A percentile compares a stretch with the other conserved stretches of the same genome.
Conservation (phyloP, 2,888 invertebrate species). For the Anthophora plumipes region DNA sequence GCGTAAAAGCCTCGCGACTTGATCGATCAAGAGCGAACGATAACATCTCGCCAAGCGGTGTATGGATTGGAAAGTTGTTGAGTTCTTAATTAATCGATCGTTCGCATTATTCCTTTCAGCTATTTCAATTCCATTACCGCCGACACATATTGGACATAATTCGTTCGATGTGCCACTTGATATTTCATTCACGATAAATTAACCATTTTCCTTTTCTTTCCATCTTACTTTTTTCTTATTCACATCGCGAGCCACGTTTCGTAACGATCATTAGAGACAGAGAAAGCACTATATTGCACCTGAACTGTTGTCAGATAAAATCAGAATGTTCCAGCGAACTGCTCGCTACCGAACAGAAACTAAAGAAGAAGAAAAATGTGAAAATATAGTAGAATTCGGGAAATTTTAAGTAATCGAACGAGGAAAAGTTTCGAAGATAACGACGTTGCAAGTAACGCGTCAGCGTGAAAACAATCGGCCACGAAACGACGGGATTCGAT, state of each 20-base stretch:
- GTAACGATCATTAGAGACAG: too few species aligned
- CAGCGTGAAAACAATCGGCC: slow-evolving; percentile 54
- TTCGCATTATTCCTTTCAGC: not conserved
- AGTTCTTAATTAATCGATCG: slow-evolving; percentile 4
- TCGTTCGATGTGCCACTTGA: too few species aligned
- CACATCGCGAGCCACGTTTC: too few species aligned
- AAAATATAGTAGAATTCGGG: too few species aligned
- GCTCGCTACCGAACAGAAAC: too few species aligned
- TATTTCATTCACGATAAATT: not conserved
- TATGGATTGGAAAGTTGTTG: slow-evolving; percentile 2
- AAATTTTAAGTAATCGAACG: slow-evolving; percentile 29
- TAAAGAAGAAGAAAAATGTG: not conserved
- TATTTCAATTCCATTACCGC: not conserved
- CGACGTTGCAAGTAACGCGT: slow-evolving; percentile 4
- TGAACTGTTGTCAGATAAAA: too few species aligned
- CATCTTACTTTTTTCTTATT: too few species aligned
- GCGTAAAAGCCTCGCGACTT: slow-evolving; percentile 3
- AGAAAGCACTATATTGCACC: too few species aligned
- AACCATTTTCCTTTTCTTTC: too few species aligned
- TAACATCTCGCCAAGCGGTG: not conserved
- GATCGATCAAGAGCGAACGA: not conserved
- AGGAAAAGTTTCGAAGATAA: slow-evolving; percentile 37
- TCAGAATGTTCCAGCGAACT: too few species aligned
- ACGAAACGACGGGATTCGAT: slow-evolving; percentile 64
- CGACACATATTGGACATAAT: not conserved